A percentile compares a stretch with the other conserved stretches of the same genome.
Evolutionary conservation across 2,797 vertebrate genomes (phyloP).

Genomic region (Hoplostethus mediterraneus): DNA sequence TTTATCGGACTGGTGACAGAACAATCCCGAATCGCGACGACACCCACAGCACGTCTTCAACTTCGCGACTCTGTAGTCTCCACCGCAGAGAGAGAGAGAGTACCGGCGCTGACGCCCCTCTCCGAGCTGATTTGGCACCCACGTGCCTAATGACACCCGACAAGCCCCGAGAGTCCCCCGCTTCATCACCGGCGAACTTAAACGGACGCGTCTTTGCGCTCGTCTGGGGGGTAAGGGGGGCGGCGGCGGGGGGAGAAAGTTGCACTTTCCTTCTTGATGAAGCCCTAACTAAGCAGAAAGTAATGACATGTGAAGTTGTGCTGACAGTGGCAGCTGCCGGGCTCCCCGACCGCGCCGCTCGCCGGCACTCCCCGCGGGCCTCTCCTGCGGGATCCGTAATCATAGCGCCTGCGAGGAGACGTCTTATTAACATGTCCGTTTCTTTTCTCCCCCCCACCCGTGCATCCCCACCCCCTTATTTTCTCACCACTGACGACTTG

Average conservation of each 20-base stretch:
- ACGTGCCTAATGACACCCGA: slow-evolving; percentile 77
- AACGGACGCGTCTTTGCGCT: slow-evolving; percentile 66
- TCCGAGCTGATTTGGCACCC: slow-evolving; percentile 73
- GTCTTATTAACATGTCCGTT: slow-evolving; percentile 81
- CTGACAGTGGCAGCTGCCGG: slow-evolving; percentile 86
- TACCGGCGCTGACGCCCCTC: slow-evolving; percentile 56
- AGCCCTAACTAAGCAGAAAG: slow-evolving; percentile 87
- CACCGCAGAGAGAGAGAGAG: slow-evolving; percentile 35
- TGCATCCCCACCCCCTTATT: no score
- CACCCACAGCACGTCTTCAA: slow-evolving; percentile 32
- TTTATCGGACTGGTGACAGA: slow-evolving; percentile 49
- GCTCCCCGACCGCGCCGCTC: slow-evolving; percentile 70
- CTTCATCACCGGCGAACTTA: slow-evolving; percentile 75
- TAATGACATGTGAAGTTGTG: slow-evolving; percentile 88
- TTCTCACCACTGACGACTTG: no score
- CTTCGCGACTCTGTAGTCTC: slow-evolving; percentile 61
- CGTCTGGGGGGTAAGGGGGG: slow-evolving; percentile 34
- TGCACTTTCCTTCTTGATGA: slow-evolving; percentile 82
- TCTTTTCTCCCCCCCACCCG: slow-evolving; percentile 47
- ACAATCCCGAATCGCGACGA: slow-evolving; percentile 23
- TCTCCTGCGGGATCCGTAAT: slow-evolving; percentile 74
- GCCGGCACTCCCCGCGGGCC: slow-evolving; percentile 73
- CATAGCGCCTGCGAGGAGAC: slow-evolving; percentile 65
- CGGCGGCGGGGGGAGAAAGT: slow-evolving; percentile 68
- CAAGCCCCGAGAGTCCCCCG: slow-evolving; percentile 68